A percentile compares a stretch with the other conserved stretches of the same genome.
phyloP scores from a whole-genome alignment of 2,888 invertebrate species.

The Drosophila cyrtoloma region DNA sequence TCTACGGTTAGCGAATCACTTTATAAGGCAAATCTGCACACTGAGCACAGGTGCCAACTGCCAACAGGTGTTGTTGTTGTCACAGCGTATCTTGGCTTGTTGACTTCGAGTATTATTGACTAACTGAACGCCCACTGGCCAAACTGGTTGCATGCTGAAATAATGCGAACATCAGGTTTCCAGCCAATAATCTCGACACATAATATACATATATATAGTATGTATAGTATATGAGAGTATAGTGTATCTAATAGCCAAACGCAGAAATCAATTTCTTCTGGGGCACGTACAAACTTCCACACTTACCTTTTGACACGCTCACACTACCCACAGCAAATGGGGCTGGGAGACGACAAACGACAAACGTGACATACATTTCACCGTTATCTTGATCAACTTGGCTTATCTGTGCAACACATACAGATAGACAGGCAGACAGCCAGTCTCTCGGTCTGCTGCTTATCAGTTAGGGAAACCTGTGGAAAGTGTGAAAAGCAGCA shows the following conservation, averaged over 20 bases:
- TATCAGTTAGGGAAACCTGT: constrained; percentile 44
- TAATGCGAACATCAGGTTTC: constrained; percentile 46
- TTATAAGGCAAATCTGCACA: constrained; percentile 43
- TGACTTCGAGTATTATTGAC: constrained; percentile 43
- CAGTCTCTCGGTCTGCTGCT: constrained; percentile 16
- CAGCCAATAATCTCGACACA: constrained; percentile 10
- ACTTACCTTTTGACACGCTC: constrained; percentile 37
- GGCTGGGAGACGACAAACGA: constrained; percentile 35
- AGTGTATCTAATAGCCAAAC: constrained; percentile 44
- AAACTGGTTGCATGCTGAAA: constrained; percentile 57
- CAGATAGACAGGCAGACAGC: constrained; percentile 3
- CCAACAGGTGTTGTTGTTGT: constrained; percentile 53
- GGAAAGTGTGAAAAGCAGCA: constrained; percentile 20
- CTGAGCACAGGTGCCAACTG: constrained; percentile 38
- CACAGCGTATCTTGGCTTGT: constrained; percentile 21
- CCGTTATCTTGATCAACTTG: constrained; percentile 55
- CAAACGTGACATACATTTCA: constrained; percentile 74
- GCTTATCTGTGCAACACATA: constrained; percentile 36
- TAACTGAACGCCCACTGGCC: constrained; percentile 64
- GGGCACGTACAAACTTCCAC: constrained; percentile 52
- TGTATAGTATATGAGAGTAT: neutral
- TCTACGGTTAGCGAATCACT: constrained; percentile 43
- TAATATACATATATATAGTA: constrained; percentile 3
- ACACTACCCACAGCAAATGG: constrained; percentile 48
- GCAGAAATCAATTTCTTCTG: constrained; percentile 61